A percentile compares a stretch with the other conserved stretches of the same genome.
phyloP scores from a whole-genome alignment of 2,797 vertebrate species.

The Lagorchestes hirsutus region DNA sequence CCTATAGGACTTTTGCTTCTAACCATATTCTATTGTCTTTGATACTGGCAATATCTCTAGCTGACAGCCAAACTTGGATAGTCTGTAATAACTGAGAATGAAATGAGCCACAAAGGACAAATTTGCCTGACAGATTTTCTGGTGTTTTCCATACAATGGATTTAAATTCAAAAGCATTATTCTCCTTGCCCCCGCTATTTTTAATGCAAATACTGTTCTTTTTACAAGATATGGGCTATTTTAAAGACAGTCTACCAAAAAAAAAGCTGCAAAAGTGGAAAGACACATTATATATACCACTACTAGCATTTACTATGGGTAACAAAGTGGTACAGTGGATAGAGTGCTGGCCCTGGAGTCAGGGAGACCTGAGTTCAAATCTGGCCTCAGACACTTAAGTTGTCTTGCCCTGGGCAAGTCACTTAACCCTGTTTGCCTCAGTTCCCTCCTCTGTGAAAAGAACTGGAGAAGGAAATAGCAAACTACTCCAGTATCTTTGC shows the following conservation, averaged over 20 bases:
- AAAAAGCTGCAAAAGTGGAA: background rate
- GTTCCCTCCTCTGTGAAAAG: background rate
- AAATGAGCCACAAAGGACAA: slow-evolving; percentile 3
- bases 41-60: background rate
- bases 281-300: background rate
- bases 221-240: background rate
- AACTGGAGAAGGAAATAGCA: background rate
- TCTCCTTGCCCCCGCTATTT: background rate
- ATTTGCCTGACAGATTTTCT: background rate
- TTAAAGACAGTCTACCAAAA: background rate
- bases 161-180: slow-evolving; percentile 59
- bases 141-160: background rate
- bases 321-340: background rate
- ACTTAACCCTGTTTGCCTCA: background rate
- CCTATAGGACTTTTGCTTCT: background rate
- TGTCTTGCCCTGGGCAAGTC: background rate
- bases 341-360: background rate
- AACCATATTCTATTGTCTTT: background rate
- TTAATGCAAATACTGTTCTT: background rate
- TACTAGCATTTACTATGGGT: background rate
- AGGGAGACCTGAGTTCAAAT: background rate
- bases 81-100: background rate
- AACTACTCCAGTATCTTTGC: background rate
- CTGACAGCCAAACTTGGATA: background rate
- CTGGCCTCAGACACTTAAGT: background rate